Percentiles rank a stretch among this genome's conserved stretches.
Evolutionary conservation across 1,140 invertebrate genomes (phyloP).

Genomic region (Atta colombica): DNA sequence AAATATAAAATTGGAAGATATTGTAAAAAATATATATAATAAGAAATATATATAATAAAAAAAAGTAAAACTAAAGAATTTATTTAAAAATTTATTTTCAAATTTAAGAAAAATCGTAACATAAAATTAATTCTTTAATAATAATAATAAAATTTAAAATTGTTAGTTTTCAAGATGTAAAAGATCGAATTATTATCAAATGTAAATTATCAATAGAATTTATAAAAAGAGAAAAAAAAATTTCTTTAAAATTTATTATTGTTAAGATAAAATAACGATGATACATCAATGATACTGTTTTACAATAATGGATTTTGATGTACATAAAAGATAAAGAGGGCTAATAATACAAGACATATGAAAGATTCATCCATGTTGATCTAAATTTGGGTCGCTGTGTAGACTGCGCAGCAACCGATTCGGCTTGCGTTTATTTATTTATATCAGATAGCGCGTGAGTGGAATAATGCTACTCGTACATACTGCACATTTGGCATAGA

Average conservation of each 20-base stretch:
- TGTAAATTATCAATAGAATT: not conserved
- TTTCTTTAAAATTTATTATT: not conserved
- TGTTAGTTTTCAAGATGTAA: not conserved
- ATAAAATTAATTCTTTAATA: not conserved
- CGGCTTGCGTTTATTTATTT: slow-evolving; percentile 36
- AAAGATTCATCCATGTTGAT: slow-evolving; percentile 48
- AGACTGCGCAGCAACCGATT: slow-evolving; percentile 18
- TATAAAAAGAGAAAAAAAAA: not conserved
- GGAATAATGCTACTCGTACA: slow-evolving; percentile 8
- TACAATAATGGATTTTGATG: slow-evolving; percentile 11
- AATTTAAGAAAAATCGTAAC: not conserved
- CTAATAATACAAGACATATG: not conserved
- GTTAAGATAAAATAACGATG: not conserved
- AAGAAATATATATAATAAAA: not conserved
- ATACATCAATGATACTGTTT: slow-evolving; percentile 18
- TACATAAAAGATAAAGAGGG: slow-evolving; percentile 1
- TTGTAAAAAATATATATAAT: not conserved
- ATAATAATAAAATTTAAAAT: too few species aligned
- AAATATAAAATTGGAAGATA: not conserved
- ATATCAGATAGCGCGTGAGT: not conserved
- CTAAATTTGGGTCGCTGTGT: slow-evolving; percentile 47
- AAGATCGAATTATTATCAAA: not conserved
- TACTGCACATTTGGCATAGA: not conserved
- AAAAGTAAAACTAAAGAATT: not conserved
- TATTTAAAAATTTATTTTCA: not conserved